Conservation (phyloP, 2,797 vertebrate genomes). For the Brachyalestes nurse region DNA sequence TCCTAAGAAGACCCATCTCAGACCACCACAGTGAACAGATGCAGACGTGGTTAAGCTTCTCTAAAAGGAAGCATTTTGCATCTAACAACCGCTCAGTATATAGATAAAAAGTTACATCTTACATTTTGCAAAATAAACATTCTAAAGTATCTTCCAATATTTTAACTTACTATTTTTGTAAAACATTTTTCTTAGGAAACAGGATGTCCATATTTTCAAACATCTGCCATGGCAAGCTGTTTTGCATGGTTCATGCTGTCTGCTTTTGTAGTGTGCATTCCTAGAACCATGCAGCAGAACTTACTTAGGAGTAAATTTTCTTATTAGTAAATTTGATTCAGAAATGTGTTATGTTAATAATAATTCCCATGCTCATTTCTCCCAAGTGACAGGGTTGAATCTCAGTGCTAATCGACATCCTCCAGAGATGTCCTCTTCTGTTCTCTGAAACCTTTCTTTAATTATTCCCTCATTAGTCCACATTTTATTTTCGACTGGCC, state of each 20-base stretch:
- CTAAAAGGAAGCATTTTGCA: too few species aligned
- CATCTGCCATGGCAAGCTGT: background rate
- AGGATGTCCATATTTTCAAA: too few species aligned
- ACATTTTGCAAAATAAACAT: too few species aligned
- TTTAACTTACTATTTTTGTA: too few species aligned
- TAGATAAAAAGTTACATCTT: too few species aligned
- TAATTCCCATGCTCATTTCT: background rate
- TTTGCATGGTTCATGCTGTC: background rate
- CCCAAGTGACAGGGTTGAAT: background rate
- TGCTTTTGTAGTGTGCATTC: background rate
- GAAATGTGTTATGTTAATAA: background rate
- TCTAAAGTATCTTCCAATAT: too few species aligned
- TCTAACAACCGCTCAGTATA: too few species aligned
- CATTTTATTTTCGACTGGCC: slow-evolving; percentile 32
- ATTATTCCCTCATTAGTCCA: slow-evolving; percentile 44
- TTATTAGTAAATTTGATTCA: background rate
- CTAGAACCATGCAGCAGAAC: background rate
- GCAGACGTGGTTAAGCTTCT: too few species aligned
- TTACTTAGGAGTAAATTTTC: too few species aligned
- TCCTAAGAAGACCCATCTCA: too few species aligned
- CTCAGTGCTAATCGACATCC: slow-evolving; percentile 1
- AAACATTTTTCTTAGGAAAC: too few species aligned
- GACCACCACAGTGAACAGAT: too few species aligned
- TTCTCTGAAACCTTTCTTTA: slow-evolving; percentile 19
- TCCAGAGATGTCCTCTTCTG: background rate